Percentiles rank a stretch among this genome's conserved stretches.
Evolutionary conservation across 2,888 invertebrate species (phyloP).

Genomic region (Steinernema carpocapsae): DNA sequence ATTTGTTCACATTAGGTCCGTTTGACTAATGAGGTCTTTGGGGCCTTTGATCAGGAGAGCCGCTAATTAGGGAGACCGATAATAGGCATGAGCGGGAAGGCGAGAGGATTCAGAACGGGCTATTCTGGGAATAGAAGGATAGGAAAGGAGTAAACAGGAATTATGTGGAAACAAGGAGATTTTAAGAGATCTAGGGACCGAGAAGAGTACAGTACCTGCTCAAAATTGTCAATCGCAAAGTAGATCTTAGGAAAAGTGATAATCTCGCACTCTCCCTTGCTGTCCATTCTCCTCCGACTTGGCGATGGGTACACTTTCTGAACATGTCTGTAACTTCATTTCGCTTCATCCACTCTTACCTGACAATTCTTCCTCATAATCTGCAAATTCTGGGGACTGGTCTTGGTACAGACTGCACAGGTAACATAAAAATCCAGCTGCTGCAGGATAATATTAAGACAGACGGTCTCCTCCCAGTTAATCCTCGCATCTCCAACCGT

Average conservation of each 20-base stretch:
- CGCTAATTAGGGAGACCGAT: too few relatives aligned
- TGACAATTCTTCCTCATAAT: conserved; percentile 88
- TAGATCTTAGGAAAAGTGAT: conserved; percentile 98
- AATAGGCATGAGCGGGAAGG: too few relatives aligned
- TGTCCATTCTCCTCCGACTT: conserved; percentile 87
- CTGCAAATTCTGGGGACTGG: conserved; percentile 94
- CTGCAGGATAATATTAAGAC: conserved; percentile 93
- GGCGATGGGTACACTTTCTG: conserved; percentile 89
- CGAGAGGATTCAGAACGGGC: too few relatives aligned
- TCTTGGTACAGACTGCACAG: conserved; percentile 94
- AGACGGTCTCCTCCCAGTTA: conserved; percentile 99
- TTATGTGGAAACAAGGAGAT: neutral
- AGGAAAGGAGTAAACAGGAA: neutral
- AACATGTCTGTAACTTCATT: conserved; percentile 27
- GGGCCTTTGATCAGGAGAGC: too few relatives aligned
- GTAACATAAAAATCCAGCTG: conserved; percentile 97
- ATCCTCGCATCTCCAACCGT: conserved; percentile 88
- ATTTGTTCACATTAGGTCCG: neutral
- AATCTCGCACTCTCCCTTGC: conserved; percentile 96
- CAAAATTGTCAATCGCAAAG: conserved; percentile 98
- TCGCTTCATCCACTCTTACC: conserved; percentile 71
- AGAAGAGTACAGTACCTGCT: conserved; percentile 77
- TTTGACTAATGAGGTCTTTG: too few relatives aligned
- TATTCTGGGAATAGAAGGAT: too few relatives aligned
- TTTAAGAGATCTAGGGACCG: neutral